phyloP scores from a whole-genome alignment of 2,113 vertebrate species.

The Tetrax tetrax region DNA sequence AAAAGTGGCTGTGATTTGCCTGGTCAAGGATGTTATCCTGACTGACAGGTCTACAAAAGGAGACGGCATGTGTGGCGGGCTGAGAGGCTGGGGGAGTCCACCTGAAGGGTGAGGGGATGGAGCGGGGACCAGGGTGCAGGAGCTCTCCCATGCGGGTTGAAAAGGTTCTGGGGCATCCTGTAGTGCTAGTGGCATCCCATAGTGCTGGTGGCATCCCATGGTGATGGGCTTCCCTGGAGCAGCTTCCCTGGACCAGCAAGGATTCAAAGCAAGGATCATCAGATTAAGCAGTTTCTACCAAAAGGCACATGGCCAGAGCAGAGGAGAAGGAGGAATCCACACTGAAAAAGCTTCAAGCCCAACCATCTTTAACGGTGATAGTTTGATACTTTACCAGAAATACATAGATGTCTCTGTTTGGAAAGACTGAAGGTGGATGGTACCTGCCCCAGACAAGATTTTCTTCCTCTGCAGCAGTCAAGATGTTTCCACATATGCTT shows the following conservation, averaged over 20 bases:
- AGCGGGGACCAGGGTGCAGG: neutral
- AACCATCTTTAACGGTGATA: neutral
- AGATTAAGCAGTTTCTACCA: neutral
- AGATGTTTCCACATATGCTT: neutral
- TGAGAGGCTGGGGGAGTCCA: constrained; percentile 5
- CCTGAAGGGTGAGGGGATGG: constrained; percentile 4
- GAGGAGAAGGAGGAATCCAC: neutral
- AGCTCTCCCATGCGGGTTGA: rapidly evolving
- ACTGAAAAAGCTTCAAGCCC: neutral
- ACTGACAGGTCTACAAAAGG: constrained; percentile 64
- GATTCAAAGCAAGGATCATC: neutral
- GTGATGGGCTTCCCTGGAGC: neutral
- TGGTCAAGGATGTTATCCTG: constrained; percentile 64
- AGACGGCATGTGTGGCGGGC: neutral
- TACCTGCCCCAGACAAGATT: neutral
- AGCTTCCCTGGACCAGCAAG: neutral
- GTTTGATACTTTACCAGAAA: neutral
- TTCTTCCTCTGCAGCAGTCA: neutral
- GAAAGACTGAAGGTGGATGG: neutral
- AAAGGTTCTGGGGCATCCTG: neutral
- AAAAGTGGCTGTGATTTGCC: constrained; percentile 60
- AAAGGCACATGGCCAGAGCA: neutral
- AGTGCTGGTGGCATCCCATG: neutral
- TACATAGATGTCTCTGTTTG: neutral
- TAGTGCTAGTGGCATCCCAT: neutral